Evolutionary conservation across 2,113 vertebrate species (phyloP), one percentile per base, ranked within the genome.

Genomic region (Silurus glanis): DNA sequence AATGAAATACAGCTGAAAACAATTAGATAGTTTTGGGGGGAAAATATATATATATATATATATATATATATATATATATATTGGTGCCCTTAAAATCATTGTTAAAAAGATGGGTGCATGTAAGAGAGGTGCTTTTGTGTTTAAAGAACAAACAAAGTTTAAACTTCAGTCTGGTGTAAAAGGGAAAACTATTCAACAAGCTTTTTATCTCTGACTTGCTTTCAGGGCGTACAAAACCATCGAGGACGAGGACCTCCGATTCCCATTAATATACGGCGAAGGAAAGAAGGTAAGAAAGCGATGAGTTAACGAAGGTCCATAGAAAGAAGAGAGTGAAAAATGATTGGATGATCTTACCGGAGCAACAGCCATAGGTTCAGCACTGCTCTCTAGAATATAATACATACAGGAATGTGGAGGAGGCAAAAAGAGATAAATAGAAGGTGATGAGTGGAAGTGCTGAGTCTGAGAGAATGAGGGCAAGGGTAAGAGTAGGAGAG

Each of bases 261-360:
- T 92, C 85, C 90, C 91, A 45, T 80, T 90, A 82, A 89, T 91
- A 87, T 92, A 90, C 10, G 90, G 90, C 21, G 96, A 97, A 95
- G 96, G 96, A 89, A 97, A 97, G 91, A 97, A 97, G 96, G 96
- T 97, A 94, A 91, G 95, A 9, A 3, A 3, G 37, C 7, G 83
- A 87, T 9, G 61, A 61, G 80, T 74, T 47, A 59, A 37, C 76
- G 49, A 49, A 19, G 23, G 47, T 64, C 59, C 45, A 51, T 49
- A 49, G 80, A 9, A 25, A 8, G 5, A 66, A 64, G 55, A 53
- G 45, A 9, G 61, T n/a, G 51, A 55, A 86, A 17, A 53, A 55
- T 14, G 5, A 49, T 12, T 80, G 55, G 13, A 28, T 0, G 17
- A 45, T 16, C 17, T 21, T 7, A 66, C 2, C 12, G 6, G 79